These are phyloP conservation scores for Archips xylosteana DNA, from an alignment of 2,888 invertebrate genomes.

Conservation along the genomic window DNA sequence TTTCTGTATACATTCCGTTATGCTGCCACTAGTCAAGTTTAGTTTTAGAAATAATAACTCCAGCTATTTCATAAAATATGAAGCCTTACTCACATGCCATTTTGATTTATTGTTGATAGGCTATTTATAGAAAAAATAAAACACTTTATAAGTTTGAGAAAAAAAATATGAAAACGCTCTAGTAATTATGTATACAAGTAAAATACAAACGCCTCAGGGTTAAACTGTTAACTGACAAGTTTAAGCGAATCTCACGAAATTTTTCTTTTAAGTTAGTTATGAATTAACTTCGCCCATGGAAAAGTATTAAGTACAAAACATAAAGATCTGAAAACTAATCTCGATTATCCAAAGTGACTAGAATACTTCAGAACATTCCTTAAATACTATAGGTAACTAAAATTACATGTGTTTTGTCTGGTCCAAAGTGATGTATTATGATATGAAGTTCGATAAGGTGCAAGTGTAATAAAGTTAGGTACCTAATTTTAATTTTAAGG, in stretches of 20 bases:
- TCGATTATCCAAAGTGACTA: slow-evolving; percentile 20
- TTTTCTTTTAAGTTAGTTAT: too few relatives aligned
- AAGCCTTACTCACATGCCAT: background rate
- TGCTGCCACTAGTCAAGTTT: slow-evolving; percentile 40
- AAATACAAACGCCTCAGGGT: too few relatives aligned
- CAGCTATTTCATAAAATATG: background rate
- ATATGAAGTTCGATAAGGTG: background rate
- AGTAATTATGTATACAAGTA: too few relatives aligned
- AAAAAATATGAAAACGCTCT: too few relatives aligned
- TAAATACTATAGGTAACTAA: background rate
- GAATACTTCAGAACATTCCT: slow-evolving; percentile 51
- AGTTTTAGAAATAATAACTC: slow-evolving; percentile 12
- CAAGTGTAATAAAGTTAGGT: slow-evolving; percentile 34
- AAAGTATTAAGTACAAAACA: too few relatives aligned
- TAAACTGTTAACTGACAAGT: too few relatives aligned
- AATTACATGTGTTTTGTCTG: slow-evolving; percentile 1
- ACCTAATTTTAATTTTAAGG: slow-evolving; percentile 8
- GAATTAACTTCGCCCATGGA: too few relatives aligned
- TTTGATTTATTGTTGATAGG: background rate
- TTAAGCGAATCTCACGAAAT: background rate
- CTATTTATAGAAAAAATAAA: too few relatives aligned
- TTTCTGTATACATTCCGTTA: slow-evolving; percentile 18
- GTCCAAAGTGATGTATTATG: background rate
- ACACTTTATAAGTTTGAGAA: too few relatives aligned
- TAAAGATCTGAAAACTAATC: slow-evolving; percentile 25